phyloP scores from a whole-genome alignment of 1,140 invertebrate genomes.

The Bilobella aurantiaca region DNA sequence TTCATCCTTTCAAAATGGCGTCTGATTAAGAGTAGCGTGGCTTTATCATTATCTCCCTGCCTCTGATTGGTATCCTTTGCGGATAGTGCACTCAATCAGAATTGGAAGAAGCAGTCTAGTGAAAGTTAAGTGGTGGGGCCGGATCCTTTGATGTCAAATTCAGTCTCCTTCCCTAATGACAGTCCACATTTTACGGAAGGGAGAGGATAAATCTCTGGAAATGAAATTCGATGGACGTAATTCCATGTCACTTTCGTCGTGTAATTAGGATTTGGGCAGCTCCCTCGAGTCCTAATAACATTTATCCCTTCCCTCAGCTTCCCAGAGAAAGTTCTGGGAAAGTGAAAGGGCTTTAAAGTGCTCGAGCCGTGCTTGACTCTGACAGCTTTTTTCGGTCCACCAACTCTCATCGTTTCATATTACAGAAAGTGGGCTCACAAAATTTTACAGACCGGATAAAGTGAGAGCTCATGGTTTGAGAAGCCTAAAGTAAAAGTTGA shows the following conservation, averaged over 20 bases:
- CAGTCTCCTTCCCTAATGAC: constrained; percentile 11
- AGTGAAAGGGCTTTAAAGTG: not conserved
- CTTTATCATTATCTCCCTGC: not conserved
- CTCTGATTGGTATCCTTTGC: not conserved
- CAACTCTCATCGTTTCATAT: constrained; percentile 21
- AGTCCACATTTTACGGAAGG: not conserved
- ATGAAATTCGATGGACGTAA: constrained; percentile 3
- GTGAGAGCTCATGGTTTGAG: too few relatives aligned
- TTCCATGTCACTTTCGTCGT: constrained; percentile 1
- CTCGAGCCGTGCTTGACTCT: constrained; percentile 25
- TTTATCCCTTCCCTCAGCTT: not conserved
- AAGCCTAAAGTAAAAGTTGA: too few relatives aligned
- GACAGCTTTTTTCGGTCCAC: constrained; percentile 29
- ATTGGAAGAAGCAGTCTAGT: constrained; percentile 8
- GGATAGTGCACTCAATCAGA: not conserved
- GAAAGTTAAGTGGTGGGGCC: constrained; percentile 15
- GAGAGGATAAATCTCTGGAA: not conserved
- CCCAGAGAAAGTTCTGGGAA: not conserved
- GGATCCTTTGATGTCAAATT: constrained; percentile 30
- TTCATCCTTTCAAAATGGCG: too few relatives aligned
- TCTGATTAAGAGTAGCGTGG: too few relatives aligned
- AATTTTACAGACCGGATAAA: constrained; percentile 28
- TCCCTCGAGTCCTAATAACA: constrained; percentile 3
- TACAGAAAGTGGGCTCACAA: constrained; percentile 26
- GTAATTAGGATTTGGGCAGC: constrained; percentile 5